Base-by-base conservation (phyloP, 2,797 vertebrate genomes). In the Netta rufina region DNA sequence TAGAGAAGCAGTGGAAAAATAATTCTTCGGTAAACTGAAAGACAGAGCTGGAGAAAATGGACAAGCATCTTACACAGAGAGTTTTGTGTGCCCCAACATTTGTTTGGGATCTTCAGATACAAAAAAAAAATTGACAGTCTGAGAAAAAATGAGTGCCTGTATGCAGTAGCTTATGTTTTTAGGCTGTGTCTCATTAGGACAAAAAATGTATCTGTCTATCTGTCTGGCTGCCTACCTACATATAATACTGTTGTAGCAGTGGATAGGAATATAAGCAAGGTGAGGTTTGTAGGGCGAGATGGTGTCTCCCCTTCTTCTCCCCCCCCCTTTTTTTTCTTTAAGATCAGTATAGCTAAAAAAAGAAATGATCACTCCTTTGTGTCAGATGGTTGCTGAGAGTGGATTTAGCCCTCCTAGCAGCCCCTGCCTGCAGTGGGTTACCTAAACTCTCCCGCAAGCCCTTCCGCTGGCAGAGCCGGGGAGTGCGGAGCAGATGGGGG, bases 401-500 rank as follows among this genome's bases (percentile, higher is more conserved):
- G 41, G 51, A 86, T 24, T 39, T 61, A 84, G 71, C 36, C 13
- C 32, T 78, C 33, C 18, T 56, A 70, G 70, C 58, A 93, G 60
- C 78, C 38, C 3, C 70, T 78, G 14, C 49, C 38, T 90, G 70
- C 67, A 60, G 41, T 25, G 64, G 28, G 10, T 54, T 84, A 16
- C 84, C 74, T 80, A 38, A 90, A 67, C 12, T 83, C n/a, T 87
- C 43, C 71, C 4, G 1, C n/a, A 64, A 67, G 80, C 58, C 64
- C 66, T 93, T 93, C 72, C 1, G 6, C 73, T 88, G 79, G 67
- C 60, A 84, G 80, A 71, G 86, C n/a, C 38, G 53, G 56, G 60
- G 88, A 84, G 86, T 84, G 86, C 32, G 49, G 8, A 95, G 64
- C 88, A 96, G 88, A 90, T 92, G 90, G 74, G 38, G 71, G 43